Conservation (phyloP, 2,888 invertebrate species). For the Drosophila suboccidentalis region DNA sequence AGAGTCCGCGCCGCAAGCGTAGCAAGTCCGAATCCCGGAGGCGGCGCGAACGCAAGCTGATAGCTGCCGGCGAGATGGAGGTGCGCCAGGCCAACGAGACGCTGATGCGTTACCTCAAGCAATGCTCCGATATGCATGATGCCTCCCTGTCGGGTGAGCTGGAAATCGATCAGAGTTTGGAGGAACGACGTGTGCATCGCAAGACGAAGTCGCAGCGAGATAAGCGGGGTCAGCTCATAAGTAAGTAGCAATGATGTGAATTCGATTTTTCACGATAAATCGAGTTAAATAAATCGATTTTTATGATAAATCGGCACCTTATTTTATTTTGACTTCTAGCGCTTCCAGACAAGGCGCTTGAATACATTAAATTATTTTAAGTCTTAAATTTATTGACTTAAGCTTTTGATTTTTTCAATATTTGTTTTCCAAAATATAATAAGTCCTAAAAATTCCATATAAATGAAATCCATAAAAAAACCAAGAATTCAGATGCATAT, state of each 20-base stretch:
- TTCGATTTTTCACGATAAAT: too few species aligned
- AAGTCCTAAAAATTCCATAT: too few species aligned
- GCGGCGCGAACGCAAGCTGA: conserved; percentile 85
- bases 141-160: conserved; percentile 85
- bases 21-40: conserved; percentile 86
- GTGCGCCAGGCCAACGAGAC: conserved; percentile 86
- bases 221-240: conserved; percentile 84
- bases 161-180: conserved; percentile 85
- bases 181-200: conserved; percentile 85
- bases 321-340: too few species aligned
- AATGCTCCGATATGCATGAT: conserved; percentile 86
- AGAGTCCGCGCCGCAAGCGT: conserved; percentile 85
- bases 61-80: conserved; percentile 86
- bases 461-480: too few species aligned
- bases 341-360: too few species aligned
- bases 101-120: conserved; percentile 85
- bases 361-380: too few species aligned
- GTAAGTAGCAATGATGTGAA: conserved; percentile 67
- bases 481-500: too few species aligned
- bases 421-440: too few species aligned
- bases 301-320: too few species aligned
- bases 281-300: too few species aligned
- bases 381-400: too few species aligned
- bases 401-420: too few species aligned
- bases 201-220: conserved; percentile 86